These are phyloP conservation scores for Botrylloides violaceus DNA, from an alignment of 23 tunicate genomes.

Conservation along the genomic window DNA sequence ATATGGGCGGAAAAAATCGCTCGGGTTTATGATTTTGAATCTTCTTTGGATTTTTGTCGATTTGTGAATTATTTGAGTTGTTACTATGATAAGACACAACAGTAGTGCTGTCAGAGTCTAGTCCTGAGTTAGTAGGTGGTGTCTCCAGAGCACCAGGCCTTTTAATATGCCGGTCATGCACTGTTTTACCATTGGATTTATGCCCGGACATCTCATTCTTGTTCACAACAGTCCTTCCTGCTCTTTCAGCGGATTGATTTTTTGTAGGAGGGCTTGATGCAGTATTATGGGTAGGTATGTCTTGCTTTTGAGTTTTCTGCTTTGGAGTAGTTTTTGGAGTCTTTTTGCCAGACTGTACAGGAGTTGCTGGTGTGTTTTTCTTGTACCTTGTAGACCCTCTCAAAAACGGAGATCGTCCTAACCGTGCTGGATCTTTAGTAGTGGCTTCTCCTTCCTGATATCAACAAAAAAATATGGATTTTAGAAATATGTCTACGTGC, in stretches of 20 bases:
- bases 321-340: neutral
- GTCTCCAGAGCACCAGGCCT: neutral
- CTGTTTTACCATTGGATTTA: neutral
- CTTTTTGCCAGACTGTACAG: neutral
- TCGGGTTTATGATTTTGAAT: neutral
- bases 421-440: neutral
- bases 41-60: neutral
- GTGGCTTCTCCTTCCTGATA: neutral
- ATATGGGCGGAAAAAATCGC: neutral
- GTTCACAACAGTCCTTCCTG: neutral
- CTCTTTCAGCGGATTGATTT: neutral
- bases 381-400: slow-evolving; percentile 5
- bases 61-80: neutral
- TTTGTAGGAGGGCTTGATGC: neutral
- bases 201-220: too few relatives aligned
- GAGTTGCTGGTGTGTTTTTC: neutral
- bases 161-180: neutral
- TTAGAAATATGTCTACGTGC: too few relatives aligned
- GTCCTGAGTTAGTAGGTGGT: neutral
- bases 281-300: neutral
- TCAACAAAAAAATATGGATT: neutral
- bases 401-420: slow-evolving; percentile 8
- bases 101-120: neutral
- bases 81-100: neutral
- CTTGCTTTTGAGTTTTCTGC: neutral